phyloP scores from a whole-genome alignment of 2,888 invertebrate species.

The Leptura quadrifasciata region DNA sequence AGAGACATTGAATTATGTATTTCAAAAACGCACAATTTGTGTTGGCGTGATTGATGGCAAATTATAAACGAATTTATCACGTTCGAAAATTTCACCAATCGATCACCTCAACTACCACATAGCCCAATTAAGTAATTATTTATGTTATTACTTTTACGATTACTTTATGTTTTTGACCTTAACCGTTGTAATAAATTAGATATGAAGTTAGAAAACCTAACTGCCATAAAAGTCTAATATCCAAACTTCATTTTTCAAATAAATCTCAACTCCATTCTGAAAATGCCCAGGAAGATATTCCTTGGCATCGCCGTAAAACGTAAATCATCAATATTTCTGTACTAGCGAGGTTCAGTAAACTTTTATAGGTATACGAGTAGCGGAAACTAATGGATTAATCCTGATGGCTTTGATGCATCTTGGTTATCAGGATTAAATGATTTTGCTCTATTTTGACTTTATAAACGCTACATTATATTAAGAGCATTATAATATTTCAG shows the following conservation, averaged over 20 bases:
- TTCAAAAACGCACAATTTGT: too few species aligned
- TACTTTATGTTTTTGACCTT: conserved; percentile 10
- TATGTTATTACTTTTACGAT: neutral
- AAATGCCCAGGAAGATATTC: conserved; percentile 32
- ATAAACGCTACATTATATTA: conserved; percentile 11
- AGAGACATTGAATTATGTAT: too few species aligned
- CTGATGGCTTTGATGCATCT: conserved; percentile 13
- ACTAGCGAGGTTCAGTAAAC: conserved; percentile 33
- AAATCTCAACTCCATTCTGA: conserved; percentile 27
- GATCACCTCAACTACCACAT: neutral
- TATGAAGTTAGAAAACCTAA: conserved; percentile 39
- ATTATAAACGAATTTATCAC: neutral
- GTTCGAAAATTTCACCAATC: neutral
- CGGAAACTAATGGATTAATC: conserved; percentile 31
- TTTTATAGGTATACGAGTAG: conserved; percentile 28
- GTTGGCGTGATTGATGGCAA: neutral
- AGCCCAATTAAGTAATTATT: neutral
- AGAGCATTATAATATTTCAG: conserved; percentile 8
- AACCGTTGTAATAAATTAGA: conserved; percentile 17
- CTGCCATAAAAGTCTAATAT: conserved; percentile 44
- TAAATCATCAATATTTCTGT: conserved; percentile 42
- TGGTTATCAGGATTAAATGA: conserved; percentile 14
- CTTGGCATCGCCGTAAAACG: conserved; percentile 33
- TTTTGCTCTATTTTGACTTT: neutral
- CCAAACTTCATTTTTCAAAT: conserved; percentile 29